These are phyloP conservation scores for Agonopterix heracliana DNA, from an alignment of 2,888 invertebrate species.

Conservation along the genomic window DNA sequence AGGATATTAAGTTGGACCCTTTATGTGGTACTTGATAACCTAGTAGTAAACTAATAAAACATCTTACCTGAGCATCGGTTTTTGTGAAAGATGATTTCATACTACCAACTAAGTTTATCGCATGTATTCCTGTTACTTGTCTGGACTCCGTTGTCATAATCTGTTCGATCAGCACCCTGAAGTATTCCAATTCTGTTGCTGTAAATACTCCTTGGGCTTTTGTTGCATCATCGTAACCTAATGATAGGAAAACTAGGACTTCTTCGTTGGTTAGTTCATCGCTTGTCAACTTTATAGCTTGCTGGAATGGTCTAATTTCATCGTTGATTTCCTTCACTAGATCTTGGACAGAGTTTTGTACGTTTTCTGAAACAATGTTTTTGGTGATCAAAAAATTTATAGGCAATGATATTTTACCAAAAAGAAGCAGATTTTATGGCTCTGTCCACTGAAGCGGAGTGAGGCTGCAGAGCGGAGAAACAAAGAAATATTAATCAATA, in stretches of 20 bases:
- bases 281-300: constrained; percentile 49
- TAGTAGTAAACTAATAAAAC: background rate
- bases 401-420: background rate
- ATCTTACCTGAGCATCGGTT: constrained; percentile 55
- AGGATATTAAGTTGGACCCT: no score
- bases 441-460: no score
- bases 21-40: no score
- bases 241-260: constrained; percentile 50
- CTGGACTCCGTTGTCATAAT: constrained; percentile 57
- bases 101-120: constrained; percentile 51
- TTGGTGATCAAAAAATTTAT: background rate
- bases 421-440: background rate
- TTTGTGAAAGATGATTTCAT: constrained; percentile 53
- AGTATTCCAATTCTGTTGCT: constrained; percentile 54
- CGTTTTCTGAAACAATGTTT: constrained; percentile 25
- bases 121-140: constrained; percentile 53
- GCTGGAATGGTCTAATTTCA: constrained; percentile 47
- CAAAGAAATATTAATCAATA: no score
- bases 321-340: constrained; percentile 52
- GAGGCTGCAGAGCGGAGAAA: no score
- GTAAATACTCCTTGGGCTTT: constrained; percentile 58
- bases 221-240: constrained; percentile 53
- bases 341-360: constrained; percentile 25
- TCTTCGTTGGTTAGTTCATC: constrained; percentile 56
- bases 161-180: constrained; percentile 53